Base-by-base conservation (phyloP, 2,113 vertebrate species). In the Eurypyga helias region DNA sequence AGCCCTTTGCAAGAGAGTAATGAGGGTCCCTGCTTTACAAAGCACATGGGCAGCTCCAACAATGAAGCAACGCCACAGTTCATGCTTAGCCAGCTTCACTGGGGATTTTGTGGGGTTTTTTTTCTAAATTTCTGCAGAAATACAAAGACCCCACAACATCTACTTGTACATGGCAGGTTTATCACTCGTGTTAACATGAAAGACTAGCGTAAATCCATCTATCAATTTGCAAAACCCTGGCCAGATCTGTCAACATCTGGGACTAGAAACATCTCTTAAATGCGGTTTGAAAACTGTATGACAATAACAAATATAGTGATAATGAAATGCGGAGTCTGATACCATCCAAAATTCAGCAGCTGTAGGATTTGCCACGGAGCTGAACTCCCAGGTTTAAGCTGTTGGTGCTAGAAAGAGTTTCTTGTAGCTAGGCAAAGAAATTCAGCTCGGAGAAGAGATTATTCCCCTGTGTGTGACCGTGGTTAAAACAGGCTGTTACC, bases 231-330 rank as follows among this genome's bases (percentile, higher is more conserved):
- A 95, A 88, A 92, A 51, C 26, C n/a, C 33, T 93, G 79, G 46
- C 58, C 86, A 93, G 67, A 86, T 76, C 64, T 75, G 46, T 88
- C 79, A 87, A 88, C 71, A 90, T 80, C 86, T 94, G 92, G 45
- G 61, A 81, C 38, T 20, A 87, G 43, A 83, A 19, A 4, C 26
- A 19, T 57, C 31, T 75, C 60, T 60, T 67, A 86, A 77, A 80
- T 23, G 71, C 51, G 73, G 24, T 29, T 91, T 90, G 85, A 48
- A 64, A 95, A 78, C 38, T 46, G 15, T 70, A 78, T 83, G 75
- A 87, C 67, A 88, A 51, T 64, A 95, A 90, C 72, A 83, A 93
- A 85, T 41, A 64, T 43, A 71, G 89, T 67, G 92, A 45, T 89
- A 92, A 93, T 46, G 61, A 95, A 93, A 93, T 83, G 43, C 29